Evolutionary conservation across 2,888 invertebrate species (phyloP), one percentile per base, ranked within the genome.

Genomic region (Oligia strigilis): DNA sequence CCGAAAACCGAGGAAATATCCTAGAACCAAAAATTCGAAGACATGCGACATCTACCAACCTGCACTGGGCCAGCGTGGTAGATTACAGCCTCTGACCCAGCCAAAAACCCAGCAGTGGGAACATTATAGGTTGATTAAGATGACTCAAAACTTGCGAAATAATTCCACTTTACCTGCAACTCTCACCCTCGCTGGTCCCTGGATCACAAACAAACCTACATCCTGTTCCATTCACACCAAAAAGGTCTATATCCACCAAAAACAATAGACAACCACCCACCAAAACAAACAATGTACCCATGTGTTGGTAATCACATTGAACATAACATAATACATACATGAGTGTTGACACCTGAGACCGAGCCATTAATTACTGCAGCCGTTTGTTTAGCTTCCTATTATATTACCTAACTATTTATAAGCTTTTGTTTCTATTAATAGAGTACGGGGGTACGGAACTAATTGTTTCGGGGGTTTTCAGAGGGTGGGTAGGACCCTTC

Each of bases 321-420:
- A 75, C 60, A 83, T 52, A 74, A 72, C 36, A 84, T 72, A 74
- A 87, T 84, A 84, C 46, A 64, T 76, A 40, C 40, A 40, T 40
- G 40, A 40, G 76, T 84, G 77, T 70, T 78, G 77, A 66, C 80
- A 87, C 76, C 84, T 78, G 75, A 76, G 75, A 43, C 58, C 72
- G 65, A 13, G 23, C 58, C 72, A 78, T 82, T 86, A 86, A 86
- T 82, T 74, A 85, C 52, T 58, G 17, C 17, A 66, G 40, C n/a
- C 36, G 5, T 80, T 85, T 78, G 75, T 82, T 76, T 72, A 66
- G 58, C 73, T 52, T 65, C 19, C 49, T 75, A 70, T 75, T 60
- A 65, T 62, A 70, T 72, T 49, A 74, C 55, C 75, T 58, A 73
- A 75, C 77, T 72, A 82, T 82, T 77, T 73, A 80, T 75, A 78